A percentile compares a stretch with the other conserved stretches of the same genome.
phyloP scores from a whole-genome alignment of 2,888 invertebrate species.

The Luperina testacea region DNA sequence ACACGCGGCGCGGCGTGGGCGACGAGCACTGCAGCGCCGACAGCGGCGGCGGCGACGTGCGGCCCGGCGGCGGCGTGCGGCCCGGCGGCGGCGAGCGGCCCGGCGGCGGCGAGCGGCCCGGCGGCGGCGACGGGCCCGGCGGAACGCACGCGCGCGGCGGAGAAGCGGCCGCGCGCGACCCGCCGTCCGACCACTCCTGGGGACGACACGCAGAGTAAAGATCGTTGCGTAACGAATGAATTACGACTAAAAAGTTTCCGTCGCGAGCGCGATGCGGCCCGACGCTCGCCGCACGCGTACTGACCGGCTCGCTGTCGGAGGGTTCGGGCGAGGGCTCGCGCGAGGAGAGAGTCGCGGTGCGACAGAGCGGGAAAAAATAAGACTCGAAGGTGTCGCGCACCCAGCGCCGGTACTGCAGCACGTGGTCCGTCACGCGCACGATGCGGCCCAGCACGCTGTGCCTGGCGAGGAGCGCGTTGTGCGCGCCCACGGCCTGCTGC shows the following conservation, averaged over 20 bases:
- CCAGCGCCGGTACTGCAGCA: conserved; percentile 91
- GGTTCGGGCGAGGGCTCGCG: conserved; percentile 44
- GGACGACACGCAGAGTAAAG: neutral
- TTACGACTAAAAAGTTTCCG: neutral
- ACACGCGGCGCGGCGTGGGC: conserved; percentile 87
- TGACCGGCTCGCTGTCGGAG: conserved; percentile 75
- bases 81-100: conserved; percentile 4
- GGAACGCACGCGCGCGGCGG: conserved; percentile 79
- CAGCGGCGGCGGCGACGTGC: conserved; percentile 84
- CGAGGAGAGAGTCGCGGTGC: conserved; percentile 56
- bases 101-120: conserved; percentile 78
- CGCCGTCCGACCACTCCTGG: conserved; percentile 82
- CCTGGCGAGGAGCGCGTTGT: conserved; percentile 81
- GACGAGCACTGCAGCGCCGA: conserved; percentile 88
- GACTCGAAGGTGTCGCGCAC: conserved; percentile 86
- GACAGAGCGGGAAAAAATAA: conserved; percentile 83
- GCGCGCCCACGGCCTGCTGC: conserved; percentile 92
- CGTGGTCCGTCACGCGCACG: conserved; percentile 98
- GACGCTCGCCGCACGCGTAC: conserved; percentile 20
- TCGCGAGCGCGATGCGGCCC: neutral
- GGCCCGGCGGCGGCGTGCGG: conserved; percentile 32
- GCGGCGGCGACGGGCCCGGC: conserved; percentile 50
- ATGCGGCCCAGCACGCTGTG: conserved; percentile 96
- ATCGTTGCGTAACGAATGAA: too few species aligned
- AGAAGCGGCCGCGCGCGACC: conserved; percentile 65